Evolutionary conservation across 1,140 invertebrate species (phyloP).

Genomic region (Leptinotarsa texana): DNA sequence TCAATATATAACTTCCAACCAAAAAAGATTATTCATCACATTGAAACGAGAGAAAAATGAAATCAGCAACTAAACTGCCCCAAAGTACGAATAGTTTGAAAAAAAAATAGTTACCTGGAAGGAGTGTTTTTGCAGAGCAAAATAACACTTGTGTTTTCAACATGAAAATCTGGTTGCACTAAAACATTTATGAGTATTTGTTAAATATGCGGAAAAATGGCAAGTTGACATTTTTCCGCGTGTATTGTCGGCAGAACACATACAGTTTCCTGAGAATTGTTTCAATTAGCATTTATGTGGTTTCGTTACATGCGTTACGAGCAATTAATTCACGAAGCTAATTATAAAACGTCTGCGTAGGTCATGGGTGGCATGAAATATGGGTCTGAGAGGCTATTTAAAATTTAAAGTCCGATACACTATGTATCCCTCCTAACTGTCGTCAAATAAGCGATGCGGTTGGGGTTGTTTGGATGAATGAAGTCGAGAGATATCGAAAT

Average conservation of each 20-base stretch:
- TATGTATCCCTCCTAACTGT: not conserved
- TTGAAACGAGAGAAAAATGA: too few species aligned
- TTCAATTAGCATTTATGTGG: not conserved
- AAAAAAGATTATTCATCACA: too few species aligned
- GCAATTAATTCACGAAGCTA: not conserved
- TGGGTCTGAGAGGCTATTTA: not conserved
- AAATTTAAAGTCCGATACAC: not conserved
- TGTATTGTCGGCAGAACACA: not conserved
- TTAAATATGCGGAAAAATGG: too few species aligned
- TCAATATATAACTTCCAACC: too few species aligned
- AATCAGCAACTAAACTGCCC: too few species aligned
- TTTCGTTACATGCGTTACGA: not conserved
- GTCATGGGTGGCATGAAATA: constrained; percentile 7
- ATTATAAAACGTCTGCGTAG: constrained; percentile 1
- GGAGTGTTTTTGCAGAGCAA: too few species aligned
- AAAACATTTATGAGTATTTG: too few species aligned
- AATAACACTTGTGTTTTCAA: too few species aligned
- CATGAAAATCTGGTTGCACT: too few species aligned
- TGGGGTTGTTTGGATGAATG: constrained; percentile 5
- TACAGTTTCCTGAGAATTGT: not conserved
- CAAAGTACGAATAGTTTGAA: too few species aligned
- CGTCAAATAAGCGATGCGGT: not conserved
- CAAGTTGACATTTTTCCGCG: not conserved
- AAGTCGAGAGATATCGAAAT: constrained; percentile 5
- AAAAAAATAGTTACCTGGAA: too few species aligned